Conservation (phyloP, 2,888 invertebrate genomes). For the Tachina grossa region DNA sequence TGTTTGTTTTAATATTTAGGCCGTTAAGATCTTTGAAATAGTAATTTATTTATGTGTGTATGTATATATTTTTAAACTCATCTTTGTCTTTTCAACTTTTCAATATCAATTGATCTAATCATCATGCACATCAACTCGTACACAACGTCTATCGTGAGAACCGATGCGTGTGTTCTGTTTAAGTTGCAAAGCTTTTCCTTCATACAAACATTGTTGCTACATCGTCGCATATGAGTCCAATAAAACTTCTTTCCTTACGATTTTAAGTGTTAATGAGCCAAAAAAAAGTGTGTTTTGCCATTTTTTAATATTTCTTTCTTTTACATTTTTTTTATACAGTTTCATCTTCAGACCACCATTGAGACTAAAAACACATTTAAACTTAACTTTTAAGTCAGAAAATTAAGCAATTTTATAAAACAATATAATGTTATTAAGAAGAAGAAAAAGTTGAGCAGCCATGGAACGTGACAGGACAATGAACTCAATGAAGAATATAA, state of each 20-base stretch:
- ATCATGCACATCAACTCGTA: conserved; percentile 48
- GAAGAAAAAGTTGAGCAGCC: neutral
- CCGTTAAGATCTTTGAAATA: conserved; percentile 26
- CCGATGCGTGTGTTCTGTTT: conserved; percentile 79
- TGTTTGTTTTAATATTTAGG: conserved; percentile 58
- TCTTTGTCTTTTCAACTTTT: conserved; percentile 26
- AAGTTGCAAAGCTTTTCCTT: conserved; percentile 9
- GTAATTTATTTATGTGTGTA: neutral
- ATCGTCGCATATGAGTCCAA: neutral
- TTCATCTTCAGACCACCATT: conserved; percentile 57
- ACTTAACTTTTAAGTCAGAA: conserved; percentile 19
- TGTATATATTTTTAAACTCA: neutral
- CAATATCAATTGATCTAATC: conserved; percentile 64
- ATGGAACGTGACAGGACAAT: conserved; percentile 53
- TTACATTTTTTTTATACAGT: neutral
- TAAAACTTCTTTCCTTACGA: neutral
- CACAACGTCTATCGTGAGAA: conserved; percentile 77
- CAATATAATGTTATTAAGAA: conserved; percentile 33
- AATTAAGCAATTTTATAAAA: conserved; percentile 67
- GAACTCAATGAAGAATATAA: conserved; percentile 8
- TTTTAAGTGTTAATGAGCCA: conserved; percentile 68
- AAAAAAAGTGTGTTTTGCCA: conserved; percentile 40
- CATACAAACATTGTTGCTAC: conserved; percentile 7
- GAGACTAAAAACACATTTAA: neutral
- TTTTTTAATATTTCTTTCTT: neutral